Base-by-base conservation (phyloP, 37 sponge, comb jelly and placozoan genomes). In the Spongia lamella region DNA sequence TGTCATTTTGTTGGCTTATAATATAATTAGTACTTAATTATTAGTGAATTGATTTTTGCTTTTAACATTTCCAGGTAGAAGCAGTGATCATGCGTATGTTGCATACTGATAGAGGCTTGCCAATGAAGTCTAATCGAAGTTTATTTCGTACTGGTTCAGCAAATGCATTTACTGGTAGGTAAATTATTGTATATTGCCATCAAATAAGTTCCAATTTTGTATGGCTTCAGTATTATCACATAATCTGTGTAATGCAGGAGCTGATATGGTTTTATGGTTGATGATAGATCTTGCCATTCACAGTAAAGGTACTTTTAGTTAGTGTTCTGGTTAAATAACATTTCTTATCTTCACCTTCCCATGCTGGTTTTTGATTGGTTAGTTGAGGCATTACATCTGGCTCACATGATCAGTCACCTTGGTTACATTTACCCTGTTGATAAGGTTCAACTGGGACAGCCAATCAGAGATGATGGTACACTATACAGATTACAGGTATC, bases 401-500 rank as follows among this genome's bases (percentile, higher is more conserved):
- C 77, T 53, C 66, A 40, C 38, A 38, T 86, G 65, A 52, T 86
- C 30, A 33, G 56, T 31, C 40, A 40, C 7, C 87, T 80, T 53
- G 87, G 87, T 17, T 86, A 50, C 64, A 68, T 86, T 63, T 86
- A 75, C 56, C 57, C 68, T 61, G 81, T 86, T 3, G 87, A 86
- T 2, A 66, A 76, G 3, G 24, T 52, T 5, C 56, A 56, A 7
- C 21, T 24, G 7, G 47, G 47, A 13, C 33, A 61, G 38, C 38
- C 60, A 53, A 62, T 90, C 25, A 76, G 61, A 70, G 90, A 90
- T 51, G 90, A 90, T 56, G 68, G 73, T 0, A 67, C 78, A 13
- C 47, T 84, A 39, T 90, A 52, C 61, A 62, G 85, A 56, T 84
- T 90, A 36, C 90, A 90, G 82, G 90, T 84, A 22, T 21, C 25